Evolutionary conservation across 2,888 invertebrate species (phyloP).

Genomic region (Pollenia labialis): DNA sequence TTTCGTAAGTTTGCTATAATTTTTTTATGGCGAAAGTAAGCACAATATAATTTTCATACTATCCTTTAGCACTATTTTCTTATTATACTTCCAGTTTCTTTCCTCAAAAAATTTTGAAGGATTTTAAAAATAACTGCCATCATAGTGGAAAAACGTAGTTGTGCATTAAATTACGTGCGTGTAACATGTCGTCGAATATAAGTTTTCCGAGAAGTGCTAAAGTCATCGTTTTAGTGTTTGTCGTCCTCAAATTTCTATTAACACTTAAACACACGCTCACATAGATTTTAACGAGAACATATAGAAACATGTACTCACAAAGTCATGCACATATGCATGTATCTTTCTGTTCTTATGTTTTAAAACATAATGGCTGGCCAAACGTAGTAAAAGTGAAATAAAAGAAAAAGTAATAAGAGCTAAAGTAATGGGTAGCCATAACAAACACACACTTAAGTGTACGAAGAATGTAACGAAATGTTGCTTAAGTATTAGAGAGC

Average conservation of each 20-base stretch:
- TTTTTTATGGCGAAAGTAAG: too few relatives aligned
- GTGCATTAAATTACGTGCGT: slow-evolving; percentile 18
- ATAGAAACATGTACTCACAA: neutral
- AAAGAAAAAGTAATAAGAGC: neutral
- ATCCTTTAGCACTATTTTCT: too few relatives aligned
- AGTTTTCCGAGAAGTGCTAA: slow-evolving; percentile 29
- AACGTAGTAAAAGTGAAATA: neutral
- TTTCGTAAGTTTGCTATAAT: too few relatives aligned
- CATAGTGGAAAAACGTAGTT: neutral
- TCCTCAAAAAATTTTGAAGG: neutral
- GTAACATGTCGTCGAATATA: slow-evolving; percentile 67
- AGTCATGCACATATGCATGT: neutral
- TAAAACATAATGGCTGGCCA: neutral
- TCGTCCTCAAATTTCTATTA: slow-evolving; percentile 53
- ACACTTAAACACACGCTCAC: slow-evolving; percentile 2
- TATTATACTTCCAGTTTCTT: neutral
- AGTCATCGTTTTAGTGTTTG: slow-evolving; percentile 51
- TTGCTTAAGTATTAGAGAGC: neutral
- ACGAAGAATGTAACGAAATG: neutral
- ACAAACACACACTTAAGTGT: neutral
- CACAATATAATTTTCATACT: too few relatives aligned
- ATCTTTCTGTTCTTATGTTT: neutral
- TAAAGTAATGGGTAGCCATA: neutral
- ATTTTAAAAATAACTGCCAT: neutral
- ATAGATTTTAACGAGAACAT: neutral